Percentiles rank a stretch among this genome's conserved stretches.
Evolutionary conservation across 2,888 invertebrate species (phyloP).

Genomic region (Lamellibrachia satsuma): DNA sequence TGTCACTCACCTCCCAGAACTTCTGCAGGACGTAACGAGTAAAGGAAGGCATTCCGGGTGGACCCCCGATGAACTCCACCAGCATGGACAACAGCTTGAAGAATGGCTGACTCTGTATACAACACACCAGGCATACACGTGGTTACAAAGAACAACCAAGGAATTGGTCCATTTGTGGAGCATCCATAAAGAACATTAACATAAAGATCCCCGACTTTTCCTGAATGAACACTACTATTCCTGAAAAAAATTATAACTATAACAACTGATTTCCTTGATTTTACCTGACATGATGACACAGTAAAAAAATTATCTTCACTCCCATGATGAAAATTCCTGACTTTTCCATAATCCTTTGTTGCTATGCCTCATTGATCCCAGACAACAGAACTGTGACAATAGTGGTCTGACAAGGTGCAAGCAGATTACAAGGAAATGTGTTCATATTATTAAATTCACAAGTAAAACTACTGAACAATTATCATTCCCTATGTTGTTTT

Average conservation of each 20-base stretch:
- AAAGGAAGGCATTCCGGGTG: conserved; percentile 87
- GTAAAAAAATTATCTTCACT: too few relatives aligned
- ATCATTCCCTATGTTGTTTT: background rate
- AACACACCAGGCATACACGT: conserved; percentile 63
- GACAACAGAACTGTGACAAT: background rate
- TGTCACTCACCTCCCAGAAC: conserved; percentile 75
- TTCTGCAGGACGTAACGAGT: conserved; percentile 87
- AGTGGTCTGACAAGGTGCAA: background rate
- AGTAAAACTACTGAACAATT: background rate
- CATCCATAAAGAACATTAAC: too few relatives aligned
- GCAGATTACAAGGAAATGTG: background rate
- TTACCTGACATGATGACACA: too few relatives aligned
- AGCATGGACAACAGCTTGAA: conserved; percentile 89
- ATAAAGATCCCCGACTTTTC: too few relatives aligned
- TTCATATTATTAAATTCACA: conserved; percentile 11
- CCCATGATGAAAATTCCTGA: too few relatives aligned
- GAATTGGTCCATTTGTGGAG: too few relatives aligned
- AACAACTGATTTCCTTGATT: too few relatives aligned
- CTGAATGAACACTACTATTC: background rate
- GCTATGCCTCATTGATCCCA: background rate
- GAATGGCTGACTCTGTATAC: conserved; percentile 81
- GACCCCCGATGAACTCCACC: conserved; percentile 80
- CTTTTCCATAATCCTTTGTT: too few relatives aligned
- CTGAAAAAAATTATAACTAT: too few relatives aligned
- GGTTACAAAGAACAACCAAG: too few relatives aligned